Percentiles rank a stretch among this genome's conserved stretches.
Evolutionary conservation across 53 echinoderm and acorn worm genomes (phyloP).

Genomic region (Actinopyga echinites): DNA sequence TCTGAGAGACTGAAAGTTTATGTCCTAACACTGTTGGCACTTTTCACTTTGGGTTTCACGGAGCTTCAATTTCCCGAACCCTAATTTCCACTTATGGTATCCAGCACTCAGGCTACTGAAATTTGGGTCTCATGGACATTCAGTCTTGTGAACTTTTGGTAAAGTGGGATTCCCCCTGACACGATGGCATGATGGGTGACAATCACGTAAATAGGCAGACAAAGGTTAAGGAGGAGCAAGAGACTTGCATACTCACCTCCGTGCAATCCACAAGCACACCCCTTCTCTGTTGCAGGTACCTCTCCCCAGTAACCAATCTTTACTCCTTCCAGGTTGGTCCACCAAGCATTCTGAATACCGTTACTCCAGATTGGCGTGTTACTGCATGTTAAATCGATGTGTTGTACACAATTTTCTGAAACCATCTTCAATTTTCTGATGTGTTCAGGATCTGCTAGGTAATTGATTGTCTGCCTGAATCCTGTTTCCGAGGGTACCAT

Average conservation of each 20-base stretch:
- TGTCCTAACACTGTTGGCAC: too few relatives aligned
- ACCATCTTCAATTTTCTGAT: constrained; percentile 40
- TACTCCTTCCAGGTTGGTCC: constrained; percentile 56
- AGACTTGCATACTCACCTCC: background rate
- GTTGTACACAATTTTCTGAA: constrained; percentile 19
- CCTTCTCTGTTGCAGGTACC: constrained; percentile 13
- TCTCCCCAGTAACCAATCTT: constrained; percentile 62
- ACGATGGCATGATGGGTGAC: too few relatives aligned
- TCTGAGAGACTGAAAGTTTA: too few relatives aligned
- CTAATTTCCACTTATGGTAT: too few relatives aligned
- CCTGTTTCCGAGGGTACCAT: background rate
- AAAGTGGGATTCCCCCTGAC: too few relatives aligned
- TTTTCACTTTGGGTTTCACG: too few relatives aligned
- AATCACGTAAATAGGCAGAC: too few relatives aligned
- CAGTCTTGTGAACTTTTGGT: too few relatives aligned
- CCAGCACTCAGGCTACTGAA: too few relatives aligned
- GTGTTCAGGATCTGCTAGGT: constrained; percentile 24
- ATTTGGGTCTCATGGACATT: too few relatives aligned
- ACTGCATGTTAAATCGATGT: constrained; percentile 15
- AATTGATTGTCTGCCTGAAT: background rate
- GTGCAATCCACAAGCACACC: constrained; percentile 26
- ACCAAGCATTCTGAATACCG: constrained; percentile 50
- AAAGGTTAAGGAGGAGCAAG: too few relatives aligned
- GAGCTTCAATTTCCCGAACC: too few relatives aligned
- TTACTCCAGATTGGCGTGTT: constrained; percentile 20